A percentile compares a stretch with the other conserved stretches of the same genome.
Evolutionary conservation across 2,113 vertebrate species (phyloP).

Genomic region (Pangasianodon gigas): DNA sequence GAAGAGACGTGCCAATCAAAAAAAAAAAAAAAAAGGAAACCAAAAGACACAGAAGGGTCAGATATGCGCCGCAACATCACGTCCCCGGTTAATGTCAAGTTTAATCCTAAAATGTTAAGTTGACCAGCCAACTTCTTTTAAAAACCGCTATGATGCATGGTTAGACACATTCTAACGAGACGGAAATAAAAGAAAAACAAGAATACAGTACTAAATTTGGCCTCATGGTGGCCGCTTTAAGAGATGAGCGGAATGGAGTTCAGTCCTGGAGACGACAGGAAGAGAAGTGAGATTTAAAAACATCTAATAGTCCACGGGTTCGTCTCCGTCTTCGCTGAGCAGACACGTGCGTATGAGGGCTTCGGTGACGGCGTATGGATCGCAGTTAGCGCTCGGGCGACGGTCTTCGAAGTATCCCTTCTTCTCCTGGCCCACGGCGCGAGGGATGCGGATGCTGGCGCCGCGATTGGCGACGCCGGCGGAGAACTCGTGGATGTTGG

Average conservation of each 20-base stretch:
- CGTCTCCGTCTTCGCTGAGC: slow-evolving; percentile 85
- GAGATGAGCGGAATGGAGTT: slow-evolving; percentile 22
- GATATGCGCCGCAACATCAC: slow-evolving; percentile 14
- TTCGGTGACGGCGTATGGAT: slow-evolving; percentile 89
- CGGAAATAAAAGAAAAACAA: slow-evolving; percentile 14
- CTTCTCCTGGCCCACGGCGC: slow-evolving; percentile 84
- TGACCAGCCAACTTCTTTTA: slow-evolving; percentile 19
- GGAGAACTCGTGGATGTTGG: slow-evolving; percentile 91
- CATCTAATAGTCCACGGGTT: slow-evolving; percentile 83
- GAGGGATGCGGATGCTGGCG: slow-evolving; percentile 92
- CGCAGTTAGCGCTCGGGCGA: slow-evolving; percentile 91
- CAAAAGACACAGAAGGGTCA: neutral
- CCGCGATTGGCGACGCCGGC: slow-evolving; percentile 89
- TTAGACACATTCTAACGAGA: slow-evolving; percentile 50
- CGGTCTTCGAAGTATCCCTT: slow-evolving; percentile 96
- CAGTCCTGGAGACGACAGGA: slow-evolving; percentile 50
- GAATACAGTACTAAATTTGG: slow-evolving; percentile 60
- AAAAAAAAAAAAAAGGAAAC: neutral
- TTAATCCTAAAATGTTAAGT: slow-evolving; percentile 17
- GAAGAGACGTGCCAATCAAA: neutral
- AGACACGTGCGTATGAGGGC: slow-evolving; percentile 89
- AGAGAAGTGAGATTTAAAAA: neutral
- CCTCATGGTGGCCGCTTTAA: neutral
- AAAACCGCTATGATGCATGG: neutral
- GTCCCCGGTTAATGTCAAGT: neutral